Evolutionary conservation across 2,113 vertebrate genomes (phyloP), one percentile per base, ranked within the genome.

Genomic region (Coturnix japonica): DNA sequence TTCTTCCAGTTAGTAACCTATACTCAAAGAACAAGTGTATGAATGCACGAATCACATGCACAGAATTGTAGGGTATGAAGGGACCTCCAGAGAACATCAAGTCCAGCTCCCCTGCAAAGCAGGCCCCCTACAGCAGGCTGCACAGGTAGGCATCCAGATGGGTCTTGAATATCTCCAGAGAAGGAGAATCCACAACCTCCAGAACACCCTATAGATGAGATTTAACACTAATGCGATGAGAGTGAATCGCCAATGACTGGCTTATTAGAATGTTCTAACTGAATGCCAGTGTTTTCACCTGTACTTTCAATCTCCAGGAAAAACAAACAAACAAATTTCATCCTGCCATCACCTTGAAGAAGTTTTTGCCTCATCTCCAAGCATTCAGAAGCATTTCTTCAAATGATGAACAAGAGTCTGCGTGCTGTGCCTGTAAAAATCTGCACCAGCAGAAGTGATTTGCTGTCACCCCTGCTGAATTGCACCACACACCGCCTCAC

Each of bases 11-110:
- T 67, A 63, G 12, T 37, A 64, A 63, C 5, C 70, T 51, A 13
- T 2, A 7, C 0, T 0, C 3, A 28, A 46, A 79, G 30, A 79
- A 60, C 8, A 81, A 18, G 47, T 25, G 22, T 23, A 49, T 13
- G 22, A 17, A 44, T 44, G 43, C 43, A 44, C 16, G 16, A 17
- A 44, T 44, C 43, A 44, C 37, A 37, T 37, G 37, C 37, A 37
- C 43, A 44, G 43, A 44, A 44, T 7, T 44, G 43, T 16, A 17
- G 43, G 43, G 43, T 17, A 16, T 3, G 43, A 44, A 44, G 43
- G 43, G 43, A 44, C 43, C 43, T 44, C 15, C 43, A 44, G 43
- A 44, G 43, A 17, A 44, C 43, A 44, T 17, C 7, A 6, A 44
- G 16, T 44, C 43, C 43, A 44, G 15, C 15, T 15, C 43, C 43